Evolutionary conservation across 2,113 vertebrate genomes (phyloP), one percentile per base, ranked within the genome.

Genomic region (Scortum barcoo): DNA sequence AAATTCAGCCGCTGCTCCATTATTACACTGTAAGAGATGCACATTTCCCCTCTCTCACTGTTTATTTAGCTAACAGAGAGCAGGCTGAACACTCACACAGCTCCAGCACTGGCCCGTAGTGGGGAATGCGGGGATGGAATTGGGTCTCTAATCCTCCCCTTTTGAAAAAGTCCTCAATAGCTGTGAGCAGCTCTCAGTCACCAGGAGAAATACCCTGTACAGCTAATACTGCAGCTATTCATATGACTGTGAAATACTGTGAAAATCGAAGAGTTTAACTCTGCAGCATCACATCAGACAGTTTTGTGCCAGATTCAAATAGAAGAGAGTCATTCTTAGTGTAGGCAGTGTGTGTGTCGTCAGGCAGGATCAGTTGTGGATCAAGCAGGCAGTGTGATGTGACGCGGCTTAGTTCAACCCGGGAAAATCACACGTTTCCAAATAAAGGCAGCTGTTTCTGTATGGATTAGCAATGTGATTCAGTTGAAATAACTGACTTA

Each of bases 101-200:
- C 42, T 70, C 48, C 40, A 76, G 68, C 66, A 61, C 51, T 50
- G 54, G 28, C 66, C 14, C 3, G 4, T 36, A 42, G 24, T 72
- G 42, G 48, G 13, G 33, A 61, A 61, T 57, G 48, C 24, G 48
- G 44, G 20, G 58, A 72, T 82, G 68, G 56, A 86, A 84, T 84
- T 76, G 68, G 54, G 48, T 88, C 48, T 46, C 36, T 83, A 89
- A 90, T 78, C 81, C 60, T 5, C 19, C 51, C 26, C 20, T 26
- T 74, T 78, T 72, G 65, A 65, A 76, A 84, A 83, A 76, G 68
- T 79, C 81, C 81, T 88, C 50, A 80, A 9, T 70, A 33, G 68
- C 26, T 51, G 26, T 24, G 36, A 81, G 69, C 78, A 73, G 80
- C 80, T 79, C 72, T 78, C 89, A 78, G 58, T 85, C 72, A 72